Evolutionary conservation across 2,888 invertebrate genomes (phyloP).

Genomic region (Cremastinae sp.): DNA sequence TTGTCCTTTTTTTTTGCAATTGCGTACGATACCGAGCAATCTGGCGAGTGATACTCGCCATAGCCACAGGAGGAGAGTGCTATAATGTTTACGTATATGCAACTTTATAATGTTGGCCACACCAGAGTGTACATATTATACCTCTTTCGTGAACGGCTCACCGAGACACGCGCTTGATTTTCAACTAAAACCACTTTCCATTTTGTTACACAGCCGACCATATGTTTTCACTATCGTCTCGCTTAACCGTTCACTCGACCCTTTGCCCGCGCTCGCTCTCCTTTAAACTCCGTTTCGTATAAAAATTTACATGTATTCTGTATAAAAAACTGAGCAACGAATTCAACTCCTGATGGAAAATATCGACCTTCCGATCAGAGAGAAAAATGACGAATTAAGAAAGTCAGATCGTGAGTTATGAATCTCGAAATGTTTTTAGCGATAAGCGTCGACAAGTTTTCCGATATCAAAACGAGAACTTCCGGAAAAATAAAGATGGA

Average conservation of each 20-base stretch:
- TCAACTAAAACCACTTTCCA: slow-evolving; percentile 69
- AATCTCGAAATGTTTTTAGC: no score
- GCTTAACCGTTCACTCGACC: slow-evolving; percentile 63
- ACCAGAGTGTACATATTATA: slow-evolving; percentile 8
- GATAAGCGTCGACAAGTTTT: no score
- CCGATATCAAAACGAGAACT: slow-evolving; percentile 15
- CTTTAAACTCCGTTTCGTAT: slow-evolving; percentile 30
- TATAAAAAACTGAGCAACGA: not conserved
- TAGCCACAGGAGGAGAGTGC: slow-evolving; percentile 38
- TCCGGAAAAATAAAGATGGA: not conserved
- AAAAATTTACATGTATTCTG: slow-evolving; percentile 33
- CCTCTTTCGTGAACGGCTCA: slow-evolving; percentile 55
- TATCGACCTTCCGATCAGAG: not conserved
- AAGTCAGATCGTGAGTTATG: not conserved
- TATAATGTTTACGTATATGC: slow-evolving; percentile 16
- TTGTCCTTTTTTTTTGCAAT: slow-evolving; percentile 40
- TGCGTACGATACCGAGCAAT: slow-evolving; percentile 21
- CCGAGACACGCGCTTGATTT: slow-evolving; percentile 63
- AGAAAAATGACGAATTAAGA: not conserved
- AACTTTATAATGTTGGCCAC: slow-evolving; percentile 47
- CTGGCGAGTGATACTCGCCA: slow-evolving; percentile 43
- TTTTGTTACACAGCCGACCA: slow-evolving; percentile 66
- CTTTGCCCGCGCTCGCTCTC: slow-evolving; percentile 46
- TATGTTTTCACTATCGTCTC: slow-evolving; percentile 68
- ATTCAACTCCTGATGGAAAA: not conserved